Evolutionary conservation across 2,797 vertebrate genomes (phyloP), one percentile per base, ranked within the genome.

Genomic region (Synaphobranchus kaupii): DNA sequence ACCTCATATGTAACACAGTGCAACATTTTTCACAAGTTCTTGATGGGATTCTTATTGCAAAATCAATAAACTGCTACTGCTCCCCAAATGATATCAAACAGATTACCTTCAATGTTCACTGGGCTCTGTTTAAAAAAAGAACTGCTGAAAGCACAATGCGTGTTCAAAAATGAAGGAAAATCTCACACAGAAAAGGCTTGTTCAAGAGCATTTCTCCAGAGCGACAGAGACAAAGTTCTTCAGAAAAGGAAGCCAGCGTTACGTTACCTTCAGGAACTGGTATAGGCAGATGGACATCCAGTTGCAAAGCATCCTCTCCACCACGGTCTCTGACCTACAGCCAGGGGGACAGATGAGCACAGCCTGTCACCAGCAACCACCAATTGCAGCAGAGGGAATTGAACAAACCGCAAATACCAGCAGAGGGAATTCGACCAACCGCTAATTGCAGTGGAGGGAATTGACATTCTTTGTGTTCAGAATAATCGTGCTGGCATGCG

Each of bases 271-370:
- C 87, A 99, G 95, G 91, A 99, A 98, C 94, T 99, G 98, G 94
- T 99, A 99, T 15, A 99, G 96, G 90, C 98, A 99, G 95, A 99
- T 99, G 13, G 98, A 99, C 98, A 99, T 99, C 98, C 98, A 99
- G 89, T 99, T 99, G 91, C 98, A 99, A 90, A 99, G 96, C 98
- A 99, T 99, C 90, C 98, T 96, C 91, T 99, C 98, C 91, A 99
- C 98, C 89, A 99, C 98, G 0, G 98, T 99, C 96, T 99, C 99
- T 15, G 98, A 99, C 92, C 98, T 99, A 90, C 87, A 94, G 90
- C 71, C 83, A 22, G 88, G 84, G 84, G 84, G 34, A 22, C 73
- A 85, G 50, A 78, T 8, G 34, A 81, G 44, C 22, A 52, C 47
- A 60, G 5, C 17, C 48, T 22, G 28, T 80, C 47, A 81, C 31